Evolutionary conservation across 2,888 invertebrate genomes (phyloP).

Genomic region (Nezara viridula): DNA sequence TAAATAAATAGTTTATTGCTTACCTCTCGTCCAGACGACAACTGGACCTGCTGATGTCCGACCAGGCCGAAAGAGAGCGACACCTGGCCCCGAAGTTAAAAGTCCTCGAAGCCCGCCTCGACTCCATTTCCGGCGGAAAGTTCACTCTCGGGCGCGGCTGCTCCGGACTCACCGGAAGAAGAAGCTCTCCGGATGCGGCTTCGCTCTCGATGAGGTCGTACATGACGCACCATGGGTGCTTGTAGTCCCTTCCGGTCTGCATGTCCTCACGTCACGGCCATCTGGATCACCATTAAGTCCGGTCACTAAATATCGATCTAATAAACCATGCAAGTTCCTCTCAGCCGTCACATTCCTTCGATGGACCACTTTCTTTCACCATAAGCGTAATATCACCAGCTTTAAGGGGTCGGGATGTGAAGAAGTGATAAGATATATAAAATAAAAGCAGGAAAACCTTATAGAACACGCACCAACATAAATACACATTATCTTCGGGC

Average conservation of each 20-base stretch:
- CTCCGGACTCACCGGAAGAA: constrained; percentile 63
- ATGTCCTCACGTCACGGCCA: constrained; percentile 33
- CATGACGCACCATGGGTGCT: constrained; percentile 65
- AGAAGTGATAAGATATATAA: no score
- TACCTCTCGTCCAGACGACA: constrained; percentile 85
- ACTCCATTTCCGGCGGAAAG: constrained; percentile 66
- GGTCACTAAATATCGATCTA: background rate
- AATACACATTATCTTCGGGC: no score
- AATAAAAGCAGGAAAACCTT: no score
- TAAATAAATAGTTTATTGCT: constrained; percentile 55
- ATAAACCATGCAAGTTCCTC: background rate
- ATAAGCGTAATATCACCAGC: no score
- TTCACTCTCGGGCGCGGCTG: constrained; percentile 63
- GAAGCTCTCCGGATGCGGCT: constrained; percentile 65
- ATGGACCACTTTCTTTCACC: background rate
- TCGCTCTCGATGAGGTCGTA: constrained; percentile 66
- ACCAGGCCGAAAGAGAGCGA: constrained; percentile 89
- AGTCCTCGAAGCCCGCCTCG: constrained; percentile 70
- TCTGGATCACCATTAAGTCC: background rate
- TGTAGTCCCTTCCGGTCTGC: constrained; percentile 62
- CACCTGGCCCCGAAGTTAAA: constrained; percentile 71
- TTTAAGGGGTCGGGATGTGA: no score
- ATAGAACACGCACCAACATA: no score
- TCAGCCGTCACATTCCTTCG: background rate
- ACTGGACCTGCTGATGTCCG: constrained; percentile 87